These are phyloP conservation scores for Lutraria lutraria DNA, from an alignment of 2,888 invertebrate species.

Conservation along the genomic window DNA sequence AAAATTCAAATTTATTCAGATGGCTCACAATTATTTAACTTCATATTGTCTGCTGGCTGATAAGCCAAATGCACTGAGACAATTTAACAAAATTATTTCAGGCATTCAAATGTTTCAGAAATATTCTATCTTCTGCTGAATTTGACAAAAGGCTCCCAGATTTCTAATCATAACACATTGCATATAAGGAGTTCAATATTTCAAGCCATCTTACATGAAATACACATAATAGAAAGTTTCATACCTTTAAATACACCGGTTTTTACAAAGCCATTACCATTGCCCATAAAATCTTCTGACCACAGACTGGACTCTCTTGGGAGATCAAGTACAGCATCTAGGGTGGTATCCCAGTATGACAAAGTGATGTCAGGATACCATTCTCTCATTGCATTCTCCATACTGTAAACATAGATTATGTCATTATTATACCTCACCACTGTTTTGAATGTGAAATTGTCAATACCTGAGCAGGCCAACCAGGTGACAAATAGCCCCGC, in stretches of 20 bases:
- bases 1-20: too few species aligned
- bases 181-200: background rate
- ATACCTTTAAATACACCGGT: constrained; percentile 72
- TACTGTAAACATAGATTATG: constrained; percentile 62
- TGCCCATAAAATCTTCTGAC: constrained; percentile 77
- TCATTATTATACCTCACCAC: background rate
- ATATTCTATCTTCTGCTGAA: too few species aligned
- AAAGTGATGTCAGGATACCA: constrained; percentile 73
- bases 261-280: constrained; percentile 72
- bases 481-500: too few species aligned
- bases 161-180: background rate
- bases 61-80: too few species aligned
- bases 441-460: background rate
- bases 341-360: constrained; percentile 81
- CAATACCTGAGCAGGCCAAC: too few species aligned
- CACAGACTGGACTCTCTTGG: constrained; percentile 74
- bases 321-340: constrained; percentile 72
- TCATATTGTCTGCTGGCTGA: too few species aligned
- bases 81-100: too few species aligned
- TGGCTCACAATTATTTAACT: too few species aligned
- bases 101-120: too few species aligned
- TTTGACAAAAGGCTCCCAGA: too few species aligned
- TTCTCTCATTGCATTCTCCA: constrained; percentile 81
- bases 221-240: background rate
- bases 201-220: too few species aligned